Percentiles rank a stretch among this genome's conserved stretches.
Conservation (phyloP, 2,797 vertebrate species). For the Coluber constrictor region DNA sequence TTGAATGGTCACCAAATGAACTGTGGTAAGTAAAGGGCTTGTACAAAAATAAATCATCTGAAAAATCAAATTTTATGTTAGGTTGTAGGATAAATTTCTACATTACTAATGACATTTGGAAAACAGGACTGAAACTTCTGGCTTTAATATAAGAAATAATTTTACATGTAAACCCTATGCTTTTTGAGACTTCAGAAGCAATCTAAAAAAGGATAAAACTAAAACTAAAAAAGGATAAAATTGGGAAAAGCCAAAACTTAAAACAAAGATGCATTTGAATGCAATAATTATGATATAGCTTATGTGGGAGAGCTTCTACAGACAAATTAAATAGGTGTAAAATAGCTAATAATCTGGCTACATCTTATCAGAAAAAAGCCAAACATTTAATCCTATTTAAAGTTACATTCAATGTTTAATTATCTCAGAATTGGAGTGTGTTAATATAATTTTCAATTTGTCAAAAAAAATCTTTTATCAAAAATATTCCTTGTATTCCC, state of each 20-base stretch:
- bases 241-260: neutral
- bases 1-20: neutral
- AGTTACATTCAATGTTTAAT: neutral
- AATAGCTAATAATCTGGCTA: neutral
- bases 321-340: constrained; percentile 6
- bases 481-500: neutral
- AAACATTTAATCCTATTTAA: constrained; percentile 18
- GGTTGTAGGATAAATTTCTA: neutral
- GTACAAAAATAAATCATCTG: neutral
- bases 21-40: neutral
- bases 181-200: neutral
- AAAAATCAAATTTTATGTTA: neutral
- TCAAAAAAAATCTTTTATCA: neutral
- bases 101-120: neutral
- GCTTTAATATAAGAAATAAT: neutral
- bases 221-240: no score
- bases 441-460: constrained; percentile 1
- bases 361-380: neutral
- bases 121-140: neutral
- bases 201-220: neutral
- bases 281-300: constrained; percentile 5
- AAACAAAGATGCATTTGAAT: constrained; percentile 3
- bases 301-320: constrained; percentile 5
- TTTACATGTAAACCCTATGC: neutral
- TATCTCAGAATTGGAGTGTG: neutral